Evolutionary conservation across 2,113 vertebrate species (phyloP).

Genomic region (Pantherophis guttatus): DNA sequence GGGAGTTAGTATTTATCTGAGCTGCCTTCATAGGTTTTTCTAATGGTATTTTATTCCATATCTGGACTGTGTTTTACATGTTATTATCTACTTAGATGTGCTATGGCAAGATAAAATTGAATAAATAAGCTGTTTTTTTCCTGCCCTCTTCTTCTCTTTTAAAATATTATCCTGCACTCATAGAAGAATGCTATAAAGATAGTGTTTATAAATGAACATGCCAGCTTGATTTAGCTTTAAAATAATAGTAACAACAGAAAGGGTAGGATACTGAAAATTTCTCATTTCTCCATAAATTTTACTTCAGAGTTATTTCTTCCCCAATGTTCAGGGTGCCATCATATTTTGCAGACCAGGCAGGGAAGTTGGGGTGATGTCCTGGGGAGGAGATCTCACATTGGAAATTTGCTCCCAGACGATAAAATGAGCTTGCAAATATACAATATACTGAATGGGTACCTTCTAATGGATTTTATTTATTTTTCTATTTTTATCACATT

Average conservation of each 20-base stretch:
- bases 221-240: background rate
- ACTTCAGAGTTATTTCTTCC: background rate
- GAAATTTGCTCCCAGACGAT: background rate
- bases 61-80: background rate
- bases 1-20: background rate
- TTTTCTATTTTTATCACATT: background rate
- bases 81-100: background rate
- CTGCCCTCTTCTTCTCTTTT: background rate
- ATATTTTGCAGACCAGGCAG: background rate
- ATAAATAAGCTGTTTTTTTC: background rate
- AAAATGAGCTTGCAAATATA: background rate
- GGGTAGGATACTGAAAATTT: background rate
- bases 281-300: background rate
- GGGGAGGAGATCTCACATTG: background rate
- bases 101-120: background rate
- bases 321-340: background rate
- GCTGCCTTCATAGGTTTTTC: background rate
- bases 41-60: background rate
- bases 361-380: background rate
- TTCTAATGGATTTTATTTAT: background rate
- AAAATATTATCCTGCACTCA: background rate
- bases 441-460: background rate
- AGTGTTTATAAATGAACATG: background rate
- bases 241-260: background rate
- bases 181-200: background rate